Evolutionary conservation across 2,113 vertebrate genomes (phyloP), one percentile per base, ranked within the genome.

Genomic region (Alligator mississippiensis): DNA sequence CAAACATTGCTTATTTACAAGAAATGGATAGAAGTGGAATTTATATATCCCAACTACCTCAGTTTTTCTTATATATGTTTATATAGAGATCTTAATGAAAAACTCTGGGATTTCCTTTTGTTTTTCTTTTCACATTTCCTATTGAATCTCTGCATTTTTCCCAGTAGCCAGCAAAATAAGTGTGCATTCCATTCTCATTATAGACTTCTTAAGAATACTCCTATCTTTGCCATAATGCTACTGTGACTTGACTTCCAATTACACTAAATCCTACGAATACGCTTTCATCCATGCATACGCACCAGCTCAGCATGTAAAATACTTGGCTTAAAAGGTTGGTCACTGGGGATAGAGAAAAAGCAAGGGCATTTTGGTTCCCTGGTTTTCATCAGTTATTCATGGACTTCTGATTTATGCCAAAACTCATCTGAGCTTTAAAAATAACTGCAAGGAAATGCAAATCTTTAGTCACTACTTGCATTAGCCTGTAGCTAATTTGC

Each of bases 401-500:
- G 90, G 54, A 81, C 9, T 70, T 64, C n/a, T 75, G n/a, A 77
- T 11, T 80, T 55, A 57, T 63, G 84, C 79, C 70, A 90, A 81
- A 91, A 87, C 25, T 59, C 77, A 59, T 54, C 47, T 17, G 84
- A 88, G 17, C 61, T 95, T 95, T 72, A 88, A 90, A 70, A 82
- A 54, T 78, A 95, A 89, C 34, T 92, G 90, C 18, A 83, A 92
- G 85, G 90, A 95, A 96, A 88, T 89, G 70, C 11, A 59, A 89
- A 94, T 9, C 47, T 95, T 96, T 93, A 87, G 87, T 92, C 79
- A 84, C 68, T 88, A 88, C 90, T 82, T 89, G 59, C 64, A 79
- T 22, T 95, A 87, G 92, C 61, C 85, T 83, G 80, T 90, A 81
- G 47, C 74, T 94, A 96, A 82, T 85, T 96, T 95, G 96, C 86